Base-by-base conservation (phyloP, 2,888 invertebrate genomes). In the Scrobipalpa costella region DNA sequence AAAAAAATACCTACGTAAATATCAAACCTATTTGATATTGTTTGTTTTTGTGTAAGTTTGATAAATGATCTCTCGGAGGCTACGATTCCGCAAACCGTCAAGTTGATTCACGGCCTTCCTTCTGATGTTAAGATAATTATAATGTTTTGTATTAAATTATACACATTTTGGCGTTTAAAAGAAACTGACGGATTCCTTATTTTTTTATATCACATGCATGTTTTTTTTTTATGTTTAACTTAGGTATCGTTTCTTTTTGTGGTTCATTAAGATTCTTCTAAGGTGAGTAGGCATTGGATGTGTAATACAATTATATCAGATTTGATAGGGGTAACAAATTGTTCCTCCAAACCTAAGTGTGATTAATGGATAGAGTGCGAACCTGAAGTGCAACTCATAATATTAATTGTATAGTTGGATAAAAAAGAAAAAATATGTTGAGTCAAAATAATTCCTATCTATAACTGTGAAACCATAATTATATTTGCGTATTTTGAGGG, bases 21-120 rank as follows among this genome's bases (percentile, higher is more conserved):
- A 40, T 40, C 11, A 40, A 19, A 49, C 9, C 8, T 50, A 33
- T 33, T 55, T 7, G 36, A 44, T 58, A 58, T 44, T 44, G 15
- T 58, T 58, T 58, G 58, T 58, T 44, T 67, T 63, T 67, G 67
- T 63, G 58, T 63, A 66, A 68, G 6, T 61, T 70, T 75, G 76
- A 76, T 76, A 72, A 74, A 76, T 74, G 73, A 72, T 64, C 55
- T 52, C 68, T 44, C 1, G n/a, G 64, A 66, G 63, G 63, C 65
- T 66, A 64, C 65, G 69, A 62, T 67, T 27, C 65, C 64, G 44
- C 57, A 52, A 61, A 57, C 68, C 63, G 59, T 64, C 63, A 57
- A 40, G 66, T 68, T 75, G 75, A 77, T 68, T 76, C 57, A 58
- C 44, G 44, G 19, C 15, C 6, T 40, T 7, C 58, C 34, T 0